Evolutionary conservation across 1,140 invertebrate species (phyloP).

Genomic region (Brachionus rubens): DNA sequence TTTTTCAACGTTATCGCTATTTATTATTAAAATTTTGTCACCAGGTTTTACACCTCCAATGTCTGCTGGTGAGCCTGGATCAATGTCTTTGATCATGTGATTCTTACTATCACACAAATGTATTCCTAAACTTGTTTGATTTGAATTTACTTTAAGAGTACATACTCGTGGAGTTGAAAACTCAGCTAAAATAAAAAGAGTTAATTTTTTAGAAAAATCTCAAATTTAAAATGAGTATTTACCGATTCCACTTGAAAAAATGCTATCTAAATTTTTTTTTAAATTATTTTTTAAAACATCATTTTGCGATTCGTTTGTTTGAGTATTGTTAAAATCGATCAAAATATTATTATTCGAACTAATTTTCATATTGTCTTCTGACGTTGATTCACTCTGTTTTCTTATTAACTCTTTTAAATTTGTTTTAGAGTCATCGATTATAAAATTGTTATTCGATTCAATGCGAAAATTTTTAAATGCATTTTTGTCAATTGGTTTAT

Average conservation of each 20-base stretch:
- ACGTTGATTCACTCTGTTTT: neutral
- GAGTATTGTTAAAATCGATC: too few relatives aligned
- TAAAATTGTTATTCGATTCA: constrained; percentile 13
- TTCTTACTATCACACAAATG: constrained; percentile 19
- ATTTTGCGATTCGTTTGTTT: too few relatives aligned
- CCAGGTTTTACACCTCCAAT: constrained; percentile 4
- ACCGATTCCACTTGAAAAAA: too few relatives aligned
- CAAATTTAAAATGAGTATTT: too few relatives aligned
- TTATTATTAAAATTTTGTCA: constrained; percentile 29
- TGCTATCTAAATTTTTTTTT: too few relatives aligned
- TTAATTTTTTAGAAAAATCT: too few relatives aligned
- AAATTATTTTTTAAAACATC: too few relatives aligned
- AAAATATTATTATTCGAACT: too few relatives aligned
- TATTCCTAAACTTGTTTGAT: neutral
- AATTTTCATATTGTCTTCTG: too few relatives aligned
- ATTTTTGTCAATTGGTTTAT: constrained; percentile 28
- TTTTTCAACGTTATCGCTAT: neutral
- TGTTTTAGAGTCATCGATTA: neutral
- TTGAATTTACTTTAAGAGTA: neutral
- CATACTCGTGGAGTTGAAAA: constrained; percentile 8
- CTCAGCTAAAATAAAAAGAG: neutral
- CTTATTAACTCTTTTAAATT: neutral
- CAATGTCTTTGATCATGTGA: constrained; percentile 19
- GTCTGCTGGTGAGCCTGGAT: neutral
- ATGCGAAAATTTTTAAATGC: constrained; percentile 34